Evolutionary conservation across 2,113 vertebrate species (phyloP).

Genomic region (Meleagris gallopavo): DNA sequence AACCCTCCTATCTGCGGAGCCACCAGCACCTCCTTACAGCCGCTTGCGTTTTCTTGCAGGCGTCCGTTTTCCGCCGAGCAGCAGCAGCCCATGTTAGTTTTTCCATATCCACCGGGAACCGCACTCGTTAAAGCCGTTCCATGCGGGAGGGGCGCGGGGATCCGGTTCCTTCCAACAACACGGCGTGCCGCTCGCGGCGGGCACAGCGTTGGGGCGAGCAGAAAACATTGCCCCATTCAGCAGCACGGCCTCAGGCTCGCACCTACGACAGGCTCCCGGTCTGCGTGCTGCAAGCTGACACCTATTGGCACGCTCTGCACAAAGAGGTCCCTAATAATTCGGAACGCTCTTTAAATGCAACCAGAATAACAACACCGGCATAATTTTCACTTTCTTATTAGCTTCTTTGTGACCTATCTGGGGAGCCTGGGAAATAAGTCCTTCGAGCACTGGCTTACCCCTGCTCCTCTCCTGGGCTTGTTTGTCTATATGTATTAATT

Average conservation of each 20-base stretch:
- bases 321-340: not conserved
- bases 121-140: not conserved
- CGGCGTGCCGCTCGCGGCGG: not conserved
- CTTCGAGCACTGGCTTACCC: not conserved
- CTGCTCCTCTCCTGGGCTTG: not conserved
- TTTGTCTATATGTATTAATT: not conserved
- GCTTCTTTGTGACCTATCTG: rapidly evolving
- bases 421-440: not conserved
- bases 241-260: not conserved
- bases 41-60: not conserved
- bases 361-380: not conserved
- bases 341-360: not conserved
- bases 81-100: slow-evolving; percentile 38
- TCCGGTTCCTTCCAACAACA: slow-evolving; percentile 27
- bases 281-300: not conserved
- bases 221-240: slow-evolving; percentile 20
- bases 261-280: not conserved
- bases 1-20: not conserved
- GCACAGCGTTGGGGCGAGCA: not conserved
- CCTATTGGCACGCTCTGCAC: not conserved
- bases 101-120: slow-evolving; percentile 47
- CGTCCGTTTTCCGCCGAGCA: not conserved
- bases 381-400: not conserved
- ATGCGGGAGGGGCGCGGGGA: slow-evolving; percentile 1
- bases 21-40: not conserved